Base-by-base conservation (phyloP, 35 echinoderm and acorn worm species). In the Ptychodera flava region DNA sequence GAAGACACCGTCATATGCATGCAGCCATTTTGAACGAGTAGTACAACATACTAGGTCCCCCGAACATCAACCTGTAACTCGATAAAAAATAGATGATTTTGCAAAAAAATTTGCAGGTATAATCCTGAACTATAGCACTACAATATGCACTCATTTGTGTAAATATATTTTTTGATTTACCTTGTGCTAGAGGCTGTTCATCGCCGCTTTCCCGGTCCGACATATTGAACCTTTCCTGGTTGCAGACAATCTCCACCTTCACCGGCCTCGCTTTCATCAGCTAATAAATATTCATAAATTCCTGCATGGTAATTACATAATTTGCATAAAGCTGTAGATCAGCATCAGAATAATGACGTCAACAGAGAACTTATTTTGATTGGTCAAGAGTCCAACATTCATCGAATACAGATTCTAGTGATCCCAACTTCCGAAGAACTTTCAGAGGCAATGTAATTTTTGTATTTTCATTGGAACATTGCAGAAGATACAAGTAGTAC, bases 231-330 rank as follows among this genome's bases (percentile, higher is more conserved):
- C 45, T 64, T 64, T 64, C 45, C 45, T 64, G 45, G 45, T 64
- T 64, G 45, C 45, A 64, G 45, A 64, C 45, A 64, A 64, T 64
- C 45, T 64, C 45, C 45, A 64, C 45, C 45, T 64, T 64, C 45
- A 64, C 45, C 45, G 45, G 45, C 45, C 45, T 64, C 45, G 45
- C 45, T 64, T 64, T 64, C 45, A 64, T 22, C 45, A 64, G 45
- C 45, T 64, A 64, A 64, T 64, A 64, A 64, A 64, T 64, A 64
- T 64, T 64, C 45, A 64, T 64, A 64, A 64, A 64, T 64, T 64
- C 45, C 45, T 64, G 45, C 45, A 64, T 64, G 45, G 45, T 64
- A 64, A 64, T 64, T 12, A 12, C n/a, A n/a, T 6, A 22, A 64
- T 64, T 64, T 64, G 45, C 45, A 64, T 64, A 64, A 64, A 64